Conservation (phyloP, 2,113 vertebrate genomes). For the Eidolon helvum region DNA sequence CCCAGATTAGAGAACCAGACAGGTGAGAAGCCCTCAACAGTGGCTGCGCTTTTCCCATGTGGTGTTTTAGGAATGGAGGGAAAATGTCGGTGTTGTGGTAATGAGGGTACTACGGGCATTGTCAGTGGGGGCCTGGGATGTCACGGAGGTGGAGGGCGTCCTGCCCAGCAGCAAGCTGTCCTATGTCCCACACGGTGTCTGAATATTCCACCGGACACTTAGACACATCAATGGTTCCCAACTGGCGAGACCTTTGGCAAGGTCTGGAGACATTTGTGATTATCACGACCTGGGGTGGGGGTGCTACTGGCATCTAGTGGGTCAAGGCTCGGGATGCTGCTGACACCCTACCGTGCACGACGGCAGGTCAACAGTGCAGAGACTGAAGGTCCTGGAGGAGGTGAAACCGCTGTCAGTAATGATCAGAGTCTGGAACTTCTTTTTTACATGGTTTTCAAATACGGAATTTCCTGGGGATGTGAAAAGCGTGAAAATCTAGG, state of each 20-base stretch:
- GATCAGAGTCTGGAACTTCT: too few relatives aligned
- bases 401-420: background rate
- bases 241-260: background rate
- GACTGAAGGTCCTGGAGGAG: accelerated
- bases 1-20: background rate
- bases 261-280: background rate
- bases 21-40: background rate
- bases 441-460: background rate
- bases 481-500: too few relatives aligned
- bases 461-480: background rate
- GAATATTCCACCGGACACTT: background rate
- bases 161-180: background rate
- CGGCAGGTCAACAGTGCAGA: accelerated
- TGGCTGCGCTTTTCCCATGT: background rate
- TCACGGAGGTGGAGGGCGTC: accelerated
- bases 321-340: background rate
- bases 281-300: background rate
- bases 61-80: background rate
- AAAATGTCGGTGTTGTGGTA: accelerated
- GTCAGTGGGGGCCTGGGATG: accelerated
- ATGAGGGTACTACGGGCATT: background rate
- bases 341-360: background rate
- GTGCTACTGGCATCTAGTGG: background rate
- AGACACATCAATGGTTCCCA: background rate
- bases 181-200: background rate